phyloP scores from a whole-genome alignment of 92 coral and sea anemone genomes.

The Muricea muricata region DNA sequence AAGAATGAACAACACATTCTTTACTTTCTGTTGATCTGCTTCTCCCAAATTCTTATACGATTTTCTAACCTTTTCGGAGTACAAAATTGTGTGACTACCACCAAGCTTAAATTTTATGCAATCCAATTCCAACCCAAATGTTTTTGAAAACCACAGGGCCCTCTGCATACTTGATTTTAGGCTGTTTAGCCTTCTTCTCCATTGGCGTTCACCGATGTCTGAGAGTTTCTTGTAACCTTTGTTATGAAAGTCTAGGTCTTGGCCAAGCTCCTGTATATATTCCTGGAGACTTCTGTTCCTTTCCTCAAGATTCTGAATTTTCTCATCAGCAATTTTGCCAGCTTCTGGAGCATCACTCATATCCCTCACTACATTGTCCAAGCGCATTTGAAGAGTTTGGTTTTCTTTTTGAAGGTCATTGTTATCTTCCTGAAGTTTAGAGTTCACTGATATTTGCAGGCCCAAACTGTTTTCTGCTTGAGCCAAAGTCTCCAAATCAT shows the following conservation, averaged over 20 bases:
- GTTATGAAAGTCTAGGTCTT: no score
- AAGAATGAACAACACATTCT: background rate
- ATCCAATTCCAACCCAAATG: background rate
- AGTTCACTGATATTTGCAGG: background rate
- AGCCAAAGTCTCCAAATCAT: background rate
- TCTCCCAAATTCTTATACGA: background rate
- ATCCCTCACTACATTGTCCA: background rate
- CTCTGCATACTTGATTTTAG: no score
- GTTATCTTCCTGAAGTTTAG: no score
- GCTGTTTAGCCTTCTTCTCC: no score
- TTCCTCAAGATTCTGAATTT: no score
- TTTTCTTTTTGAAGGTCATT: background rate
- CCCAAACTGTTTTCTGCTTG: background rate
- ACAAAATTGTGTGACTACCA: background rate
- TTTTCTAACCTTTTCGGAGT: background rate
- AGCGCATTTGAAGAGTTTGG: background rate
- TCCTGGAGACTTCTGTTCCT: no score
- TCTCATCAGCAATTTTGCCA: background rate
- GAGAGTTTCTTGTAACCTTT: no score
- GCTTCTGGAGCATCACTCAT: background rate
- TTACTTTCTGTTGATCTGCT: background rate
- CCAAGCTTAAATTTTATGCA: background rate
- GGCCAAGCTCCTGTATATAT: no score
- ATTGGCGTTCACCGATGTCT: no score
- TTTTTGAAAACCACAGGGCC: background rate